phyloP scores from a whole-genome alignment of 1,140 invertebrate genomes.

The Formica exsecta region DNA sequence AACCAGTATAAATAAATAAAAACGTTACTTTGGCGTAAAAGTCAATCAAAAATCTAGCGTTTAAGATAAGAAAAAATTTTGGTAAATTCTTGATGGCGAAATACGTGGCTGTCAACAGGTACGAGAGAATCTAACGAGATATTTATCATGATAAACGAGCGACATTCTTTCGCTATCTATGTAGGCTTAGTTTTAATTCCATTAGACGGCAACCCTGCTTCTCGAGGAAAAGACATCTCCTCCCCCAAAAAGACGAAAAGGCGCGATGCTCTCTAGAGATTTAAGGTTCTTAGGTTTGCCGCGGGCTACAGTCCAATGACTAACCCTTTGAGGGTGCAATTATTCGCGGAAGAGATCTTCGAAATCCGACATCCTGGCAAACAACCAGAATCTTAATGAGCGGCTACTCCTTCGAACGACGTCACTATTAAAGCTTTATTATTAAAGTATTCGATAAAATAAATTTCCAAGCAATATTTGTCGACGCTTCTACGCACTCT shows the following conservation, averaged over 20 bases:
- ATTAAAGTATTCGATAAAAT: neutral
- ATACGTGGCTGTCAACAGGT: constrained; percentile 48
- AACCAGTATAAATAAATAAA: neutral
- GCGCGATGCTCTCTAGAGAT: constrained; percentile 63
- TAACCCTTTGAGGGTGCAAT: constrained; percentile 80
- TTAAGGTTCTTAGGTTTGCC: constrained; percentile 73
- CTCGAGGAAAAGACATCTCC: constrained; percentile 27
- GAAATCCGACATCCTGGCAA: constrained; percentile 77
- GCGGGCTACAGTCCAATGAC: constrained; percentile 76
- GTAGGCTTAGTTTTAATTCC: constrained; percentile 84
- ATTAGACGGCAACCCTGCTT: constrained; percentile 79
- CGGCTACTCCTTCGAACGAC: constrained; percentile 47
- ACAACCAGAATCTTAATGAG: constrained; percentile 83
- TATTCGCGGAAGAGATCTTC: constrained; percentile 78
- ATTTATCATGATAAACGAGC: constrained; percentile 81
- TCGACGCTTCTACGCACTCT: neutral
- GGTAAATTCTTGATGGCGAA: constrained; percentile 72
- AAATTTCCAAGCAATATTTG: neutral
- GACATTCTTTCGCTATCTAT: constrained; percentile 77
- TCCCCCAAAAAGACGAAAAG: constrained; percentile 46
- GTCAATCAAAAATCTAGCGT: neutral
- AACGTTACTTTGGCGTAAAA: neutral
- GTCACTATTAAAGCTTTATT: constrained; percentile 8
- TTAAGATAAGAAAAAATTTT: neutral
- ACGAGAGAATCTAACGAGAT: constrained; percentile 72